A percentile compares a stretch with the other conserved stretches of the same genome.
phyloP scores from a whole-genome alignment of 2,113 vertebrate genomes.

The Mugil cephalus region DNA sequence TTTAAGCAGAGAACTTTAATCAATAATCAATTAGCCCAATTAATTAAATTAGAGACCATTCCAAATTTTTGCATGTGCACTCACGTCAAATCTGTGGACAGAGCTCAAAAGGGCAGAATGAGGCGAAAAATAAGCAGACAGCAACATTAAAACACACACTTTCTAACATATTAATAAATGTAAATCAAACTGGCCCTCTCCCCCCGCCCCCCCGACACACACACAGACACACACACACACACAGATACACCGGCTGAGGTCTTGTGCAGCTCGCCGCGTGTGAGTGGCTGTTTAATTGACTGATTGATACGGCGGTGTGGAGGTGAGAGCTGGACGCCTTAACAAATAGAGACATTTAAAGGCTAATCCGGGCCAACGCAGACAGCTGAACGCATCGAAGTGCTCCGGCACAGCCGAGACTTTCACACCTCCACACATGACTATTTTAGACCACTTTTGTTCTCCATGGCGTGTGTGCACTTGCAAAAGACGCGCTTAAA shows the following conservation, averaged over 20 bases:
- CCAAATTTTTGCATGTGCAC: constrained; percentile 12
- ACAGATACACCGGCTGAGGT: constrained; percentile 63
- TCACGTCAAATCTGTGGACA: constrained; percentile 2
- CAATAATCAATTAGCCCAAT: background rate
- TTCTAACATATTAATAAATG: constrained; percentile 36
- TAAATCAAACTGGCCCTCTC: constrained; percentile 51
- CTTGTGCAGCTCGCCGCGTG: constrained; percentile 70
- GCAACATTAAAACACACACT: constrained; percentile 3
- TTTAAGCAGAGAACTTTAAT: background rate
- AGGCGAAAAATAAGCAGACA: constrained; percentile 1
- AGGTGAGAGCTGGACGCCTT: constrained; percentile 81
- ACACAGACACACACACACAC: constrained; percentile 13
- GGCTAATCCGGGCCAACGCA: constrained; percentile 80
- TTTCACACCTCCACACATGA: constrained; percentile 36
- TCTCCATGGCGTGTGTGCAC: background rate
- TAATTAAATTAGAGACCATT: background rate
- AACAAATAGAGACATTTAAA: constrained; percentile 86
- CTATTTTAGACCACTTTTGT: background rate
- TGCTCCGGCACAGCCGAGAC: constrained; percentile 35
- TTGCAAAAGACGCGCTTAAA: constrained; percentile 4
- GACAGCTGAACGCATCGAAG: constrained; percentile 67
- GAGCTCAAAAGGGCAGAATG: background rate
- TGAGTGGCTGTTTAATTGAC: constrained; percentile 86
- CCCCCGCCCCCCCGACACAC: no score
- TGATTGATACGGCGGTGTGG: constrained; percentile 84